These are phyloP conservation scores for Malacosoma neustria DNA, from an alignment of 2,888 invertebrate genomes.

Conservation along the genomic window DNA sequence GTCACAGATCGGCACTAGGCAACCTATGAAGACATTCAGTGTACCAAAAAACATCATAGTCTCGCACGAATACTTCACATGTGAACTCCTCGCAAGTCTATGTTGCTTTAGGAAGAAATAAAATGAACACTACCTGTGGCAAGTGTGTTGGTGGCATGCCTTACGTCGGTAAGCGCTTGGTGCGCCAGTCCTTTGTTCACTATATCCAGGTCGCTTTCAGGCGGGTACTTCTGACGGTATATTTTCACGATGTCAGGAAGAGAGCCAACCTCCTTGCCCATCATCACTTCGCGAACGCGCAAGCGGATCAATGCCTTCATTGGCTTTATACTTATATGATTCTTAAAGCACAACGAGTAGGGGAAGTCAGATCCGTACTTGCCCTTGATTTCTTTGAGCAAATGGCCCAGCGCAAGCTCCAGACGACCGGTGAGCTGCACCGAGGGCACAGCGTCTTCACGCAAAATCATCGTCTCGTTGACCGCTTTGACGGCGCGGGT, in stretches of 20 bases:
- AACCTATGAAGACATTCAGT: not conserved
- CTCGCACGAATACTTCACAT: not conserved
- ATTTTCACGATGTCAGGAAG: constrained; percentile 21
- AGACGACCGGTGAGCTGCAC: constrained; percentile 42
- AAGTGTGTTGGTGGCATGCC: not conserved
- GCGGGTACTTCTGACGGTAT: constrained; percentile 36
- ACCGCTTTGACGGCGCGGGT: too few species aligned
- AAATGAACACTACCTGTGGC: not conserved
- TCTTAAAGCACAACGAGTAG: not conserved
- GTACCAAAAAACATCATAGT: not conserved
- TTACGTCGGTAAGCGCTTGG: not conserved
- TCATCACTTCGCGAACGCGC: constrained; percentile 38
- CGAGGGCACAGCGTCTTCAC: constrained; percentile 27
- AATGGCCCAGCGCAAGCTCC: constrained; percentile 44
- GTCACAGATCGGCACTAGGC: not conserved
- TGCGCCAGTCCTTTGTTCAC: constrained; percentile 21
- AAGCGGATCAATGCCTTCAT: constrained; percentile 42
- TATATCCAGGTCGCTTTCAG: constrained; percentile 34
- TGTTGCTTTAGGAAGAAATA: not conserved
- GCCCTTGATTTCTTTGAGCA: constrained; percentile 38
- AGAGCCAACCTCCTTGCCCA: constrained; percentile 33
- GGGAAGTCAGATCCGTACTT: constrained; percentile 6
- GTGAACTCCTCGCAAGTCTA: not conserved
- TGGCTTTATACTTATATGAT: not conserved
- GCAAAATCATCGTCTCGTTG: constrained; percentile 17